A percentile compares a stretch with the other conserved stretches of the same genome.
Conservation (phyloP, 2,888 invertebrate species). For the Acronicta alni region DNA sequence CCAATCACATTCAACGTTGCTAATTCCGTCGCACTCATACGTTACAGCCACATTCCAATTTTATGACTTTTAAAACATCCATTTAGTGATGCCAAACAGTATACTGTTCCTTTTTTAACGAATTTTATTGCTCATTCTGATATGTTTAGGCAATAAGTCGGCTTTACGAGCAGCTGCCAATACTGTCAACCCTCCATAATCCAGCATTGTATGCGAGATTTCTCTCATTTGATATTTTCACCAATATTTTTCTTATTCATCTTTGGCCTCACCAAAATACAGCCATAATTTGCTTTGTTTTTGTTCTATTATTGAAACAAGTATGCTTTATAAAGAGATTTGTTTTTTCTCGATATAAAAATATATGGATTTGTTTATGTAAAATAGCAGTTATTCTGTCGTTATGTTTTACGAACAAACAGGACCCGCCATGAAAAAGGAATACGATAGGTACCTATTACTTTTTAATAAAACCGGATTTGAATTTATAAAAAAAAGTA, state of each 20-base stretch:
- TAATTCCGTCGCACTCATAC: conserved; percentile 9
- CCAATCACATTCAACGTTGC: conserved; percentile 3
- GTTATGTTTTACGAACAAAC: conserved; percentile 13
- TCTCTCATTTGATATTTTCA: conserved; percentile 35
- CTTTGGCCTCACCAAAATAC: conserved; percentile 37
- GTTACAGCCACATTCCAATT: conserved; percentile 15
- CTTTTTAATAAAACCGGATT: conserved; percentile 20
- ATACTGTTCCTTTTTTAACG: conserved; percentile 35
- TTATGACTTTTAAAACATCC: conserved; percentile 37
- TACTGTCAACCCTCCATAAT: conserved; percentile 64
- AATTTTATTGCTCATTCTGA: conserved; percentile 53
- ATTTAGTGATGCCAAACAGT: conserved; percentile 39
- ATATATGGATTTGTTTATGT: conserved; percentile 26
- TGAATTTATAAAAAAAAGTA: conserved; percentile 5
- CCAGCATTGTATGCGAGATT: conserved; percentile 36
- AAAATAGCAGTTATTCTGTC: conserved; percentile 26
- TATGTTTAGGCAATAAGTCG: conserved; percentile 70
- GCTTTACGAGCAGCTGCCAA: conserved; percentile 72
- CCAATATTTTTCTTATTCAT: conserved; percentile 45
- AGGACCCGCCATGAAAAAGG: conserved; percentile 10
- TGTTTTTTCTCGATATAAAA: conserved; percentile 30
- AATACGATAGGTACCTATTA: conserved; percentile 17
- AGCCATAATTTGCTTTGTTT: conserved; percentile 24
- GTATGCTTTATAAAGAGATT: conserved; percentile 15
- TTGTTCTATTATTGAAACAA: conserved; percentile 26